Percentiles rank a stretch among this genome's conserved stretches.
phyloP scores from a whole-genome alignment of 2,888 invertebrate species.

The Eucriotettix oculatus region DNA sequence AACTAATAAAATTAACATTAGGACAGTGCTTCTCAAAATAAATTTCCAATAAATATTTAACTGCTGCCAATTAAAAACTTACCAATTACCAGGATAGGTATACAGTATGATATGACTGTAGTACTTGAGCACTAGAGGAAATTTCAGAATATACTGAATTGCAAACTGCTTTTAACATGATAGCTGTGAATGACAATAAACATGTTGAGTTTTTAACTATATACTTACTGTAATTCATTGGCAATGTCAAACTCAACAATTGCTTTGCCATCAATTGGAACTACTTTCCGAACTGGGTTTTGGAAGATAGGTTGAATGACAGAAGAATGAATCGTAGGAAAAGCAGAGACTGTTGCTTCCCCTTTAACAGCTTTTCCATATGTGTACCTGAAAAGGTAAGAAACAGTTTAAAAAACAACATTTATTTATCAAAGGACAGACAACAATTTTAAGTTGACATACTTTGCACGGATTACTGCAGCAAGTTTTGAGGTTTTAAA shows the following conservation, averaged over 20 bases:
- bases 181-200: not conserved
- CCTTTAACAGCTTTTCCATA: slow-evolving; percentile 78
- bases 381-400: slow-evolving; percentile 43
- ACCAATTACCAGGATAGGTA: too few relatives aligned
- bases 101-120: too few relatives aligned
- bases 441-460: slow-evolving; percentile 21
- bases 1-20: too few relatives aligned
- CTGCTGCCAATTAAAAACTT: too few relatives aligned
- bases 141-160: too few relatives aligned
- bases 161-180: too few relatives aligned
- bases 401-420: not conserved
- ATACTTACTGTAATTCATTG: slow-evolving; percentile 37
- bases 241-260: slow-evolving; percentile 62
- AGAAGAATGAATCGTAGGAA: slow-evolving; percentile 64
- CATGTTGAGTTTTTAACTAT: not conserved
- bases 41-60: too few relatives aligned
- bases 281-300: slow-evolving; percentile 33
- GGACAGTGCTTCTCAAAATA: too few relatives aligned
- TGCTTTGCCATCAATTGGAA: slow-evolving; percentile 56
- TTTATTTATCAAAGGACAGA: not conserved
- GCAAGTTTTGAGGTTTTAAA: slow-evolving; percentile 62
- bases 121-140: too few relatives aligned
- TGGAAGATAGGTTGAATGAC: slow-evolving; percentile 64
- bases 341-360: slow-evolving; percentile 66
- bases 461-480: slow-evolving; percentile 71